Base-by-base conservation (phyloP, 2,113 vertebrate species). In the Cynoglossus semilaevis region DNA sequence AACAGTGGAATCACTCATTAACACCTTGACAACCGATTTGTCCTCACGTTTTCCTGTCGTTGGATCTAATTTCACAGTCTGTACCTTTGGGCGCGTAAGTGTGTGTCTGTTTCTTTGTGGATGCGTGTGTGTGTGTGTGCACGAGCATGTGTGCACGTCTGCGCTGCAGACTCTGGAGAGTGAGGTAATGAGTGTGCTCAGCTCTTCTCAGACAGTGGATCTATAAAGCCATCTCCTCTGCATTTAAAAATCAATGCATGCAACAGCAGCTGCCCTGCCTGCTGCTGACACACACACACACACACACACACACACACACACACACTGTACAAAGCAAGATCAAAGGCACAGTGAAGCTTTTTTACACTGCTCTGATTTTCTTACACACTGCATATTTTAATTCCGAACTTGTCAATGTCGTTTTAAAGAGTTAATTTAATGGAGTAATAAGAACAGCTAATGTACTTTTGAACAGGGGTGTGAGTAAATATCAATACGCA, bases 191-290 rank as follows among this genome's bases (percentile, higher is more conserved):
- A 81, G 76, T 6, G 22, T 51, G 60, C 67, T 78, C 79, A 74
- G 85, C 82, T 85, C 70, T 74, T 70, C 76, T 64, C 63, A 72
- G 75, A 63, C 74, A 78, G 68, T 19, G 53, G 68, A 89, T 86
- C 84, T 34, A 87, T 83, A 85, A 77, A 2, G 62, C 82, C 85
- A 89, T 84, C 14, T 88, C 80, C 84, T 70, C 82, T 88, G 81
- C 88, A 89, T 90, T 90, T 88, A 89, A 91, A 89, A 88, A 89
- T 89, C 88, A 52, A 91, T 90, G 54, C 11, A 0, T 69, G 70
- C 83, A 85, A 81, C 84, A 82, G 37, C 37, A 40, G 76, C 70
- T 45, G 76, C 70, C 49, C 56, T 43, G 51, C 72, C 61, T 34
- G 22, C 64, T 15, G 36, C 73, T n/a, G 10, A 38, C 50, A 56